These are phyloP conservation scores for Diplogasteroides magnus DNA, from an alignment of 1,140 invertebrate genomes.

Conservation along the genomic window DNA sequence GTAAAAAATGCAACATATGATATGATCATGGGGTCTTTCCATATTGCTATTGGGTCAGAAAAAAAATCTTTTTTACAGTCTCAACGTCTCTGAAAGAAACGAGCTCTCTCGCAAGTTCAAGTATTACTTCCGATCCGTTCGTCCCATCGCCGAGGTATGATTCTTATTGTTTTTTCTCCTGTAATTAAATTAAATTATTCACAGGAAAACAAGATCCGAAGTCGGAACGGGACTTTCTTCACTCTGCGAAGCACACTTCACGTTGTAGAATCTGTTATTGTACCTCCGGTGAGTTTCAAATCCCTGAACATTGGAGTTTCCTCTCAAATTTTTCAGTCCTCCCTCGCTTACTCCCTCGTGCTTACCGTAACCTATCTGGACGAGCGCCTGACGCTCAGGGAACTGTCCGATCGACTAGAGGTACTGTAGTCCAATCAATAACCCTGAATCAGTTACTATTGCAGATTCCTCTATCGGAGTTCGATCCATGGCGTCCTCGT, in stretches of 20 bases:
- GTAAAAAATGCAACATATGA: too few relatives aligned
- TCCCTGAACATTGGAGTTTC: too few relatives aligned
- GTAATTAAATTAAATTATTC: too few relatives aligned
- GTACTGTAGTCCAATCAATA: conserved; percentile 1
- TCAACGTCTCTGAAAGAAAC: conserved; percentile 26
- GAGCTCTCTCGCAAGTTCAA: conserved; percentile 35
- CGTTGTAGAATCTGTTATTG: not conserved
- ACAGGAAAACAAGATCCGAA: conserved; percentile 20
- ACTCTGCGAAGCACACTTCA: conserved; percentile 18
- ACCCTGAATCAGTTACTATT: not conserved
- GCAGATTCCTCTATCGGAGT: conserved; percentile 7
- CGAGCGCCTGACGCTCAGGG: conserved; percentile 17
- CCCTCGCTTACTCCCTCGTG: conserved; percentile 9
- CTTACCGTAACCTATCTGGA: conserved; percentile 18
- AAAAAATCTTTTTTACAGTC: too few relatives aligned
- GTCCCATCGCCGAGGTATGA: conserved; percentile 11
- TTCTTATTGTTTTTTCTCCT: not conserved
- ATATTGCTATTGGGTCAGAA: too few relatives aligned
- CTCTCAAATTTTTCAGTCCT: too few relatives aligned
- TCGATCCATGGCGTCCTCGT: conserved; percentile 16
- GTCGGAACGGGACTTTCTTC: conserved; percentile 31
- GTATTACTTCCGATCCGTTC: conserved; percentile 27
- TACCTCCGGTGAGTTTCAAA: not conserved
- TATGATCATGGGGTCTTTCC: too few relatives aligned
- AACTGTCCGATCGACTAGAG: conserved; percentile 18